Evolutionary conservation across 1,140 invertebrate genomes (phyloP), one percentile per base, ranked within the genome.

Genomic region (Drosophila guanche): DNA sequence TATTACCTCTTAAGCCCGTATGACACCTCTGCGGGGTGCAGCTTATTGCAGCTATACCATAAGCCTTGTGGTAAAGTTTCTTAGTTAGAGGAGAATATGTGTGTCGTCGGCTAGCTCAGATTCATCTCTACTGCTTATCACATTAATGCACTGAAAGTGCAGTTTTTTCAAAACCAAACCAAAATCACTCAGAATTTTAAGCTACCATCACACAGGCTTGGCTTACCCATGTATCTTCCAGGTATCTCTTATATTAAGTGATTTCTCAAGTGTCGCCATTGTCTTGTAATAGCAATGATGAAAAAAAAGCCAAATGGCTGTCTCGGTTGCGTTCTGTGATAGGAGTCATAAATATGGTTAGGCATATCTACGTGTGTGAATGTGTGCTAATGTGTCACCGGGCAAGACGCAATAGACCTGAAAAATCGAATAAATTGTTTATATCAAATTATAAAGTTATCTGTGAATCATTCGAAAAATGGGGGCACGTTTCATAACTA

Each of bases 191-290:
- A 4, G 33, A 37, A 37, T 37, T 37, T 12, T 4, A 37, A 12
- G 33, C 8, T 4, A 37, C 10, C 33, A 37, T 37, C 33, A 37
- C 12, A 37, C 10, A 37, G 33, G 10, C 33, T 37, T 37, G 10
- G 5, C 8, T 37, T 4, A 3, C 8, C 3, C 10, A 12, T 37
- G 7, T 4, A 12, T 20, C 16, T 20, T 0, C 16, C 16, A 20
- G 16, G 10, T 37, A 12, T 12, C 50, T 59, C 57, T 79, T 69
- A 62, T 85, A 63, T 79, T 75, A 85, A 85, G 73, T 75, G 79
- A 61, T 79, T 84, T 76, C 76, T 80, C 75, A 83, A 84, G 50
- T 78, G 55, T 10, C 51, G 16, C 42, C 69, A 57, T 73, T 65
- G 69, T 73, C 48, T 74, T 68, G 37, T 43, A 50, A 4, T 33